Conservation (phyloP, 2,888 invertebrate species). For the Chloroclystis v-ata region DNA sequence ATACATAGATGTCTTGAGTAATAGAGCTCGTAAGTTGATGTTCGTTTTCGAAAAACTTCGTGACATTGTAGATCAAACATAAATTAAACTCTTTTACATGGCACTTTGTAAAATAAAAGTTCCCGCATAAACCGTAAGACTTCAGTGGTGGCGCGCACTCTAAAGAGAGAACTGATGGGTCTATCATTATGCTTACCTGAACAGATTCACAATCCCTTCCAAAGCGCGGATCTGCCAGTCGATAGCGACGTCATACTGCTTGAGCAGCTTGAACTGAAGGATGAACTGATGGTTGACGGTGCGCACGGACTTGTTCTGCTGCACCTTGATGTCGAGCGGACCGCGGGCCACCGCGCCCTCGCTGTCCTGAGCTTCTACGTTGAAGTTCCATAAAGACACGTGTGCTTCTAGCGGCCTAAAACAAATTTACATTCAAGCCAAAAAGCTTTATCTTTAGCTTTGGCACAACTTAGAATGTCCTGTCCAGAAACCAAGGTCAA, state of each 20-base stretch:
- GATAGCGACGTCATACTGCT: slow-evolving; percentile 79
- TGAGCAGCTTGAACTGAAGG: slow-evolving; percentile 77
- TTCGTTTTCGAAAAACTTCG: too few species aligned
- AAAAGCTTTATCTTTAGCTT: too few species aligned
- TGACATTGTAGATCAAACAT: too few species aligned
- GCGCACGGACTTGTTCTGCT: slow-evolving; percentile 85
- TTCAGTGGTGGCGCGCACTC: too few species aligned
- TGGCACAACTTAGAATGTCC: too few species aligned
- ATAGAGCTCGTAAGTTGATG: too few species aligned
- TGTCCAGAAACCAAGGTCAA: too few species aligned
- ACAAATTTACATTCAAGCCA: neutral
- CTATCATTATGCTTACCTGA: slow-evolving; percentile 42
- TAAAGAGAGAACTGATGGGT: too few species aligned
- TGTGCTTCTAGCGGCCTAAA: slow-evolving; percentile 87
- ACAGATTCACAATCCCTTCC: slow-evolving; percentile 76
- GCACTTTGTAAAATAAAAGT: too few species aligned
- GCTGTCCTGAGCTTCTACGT: slow-evolving; percentile 88
- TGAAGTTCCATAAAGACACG: slow-evolving; percentile 89
- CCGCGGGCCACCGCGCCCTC: slow-evolving; percentile 85
- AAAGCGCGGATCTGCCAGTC: slow-evolving; percentile 88
- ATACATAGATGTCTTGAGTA: too few species aligned
- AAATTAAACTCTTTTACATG: too few species aligned
- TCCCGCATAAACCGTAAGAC: too few species aligned
- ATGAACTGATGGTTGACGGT: slow-evolving; percentile 90
- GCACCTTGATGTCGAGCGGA: slow-evolving; percentile 81